phyloP scores from a whole-genome alignment of 2,888 invertebrate genomes.

The Athalia circularis region DNA sequence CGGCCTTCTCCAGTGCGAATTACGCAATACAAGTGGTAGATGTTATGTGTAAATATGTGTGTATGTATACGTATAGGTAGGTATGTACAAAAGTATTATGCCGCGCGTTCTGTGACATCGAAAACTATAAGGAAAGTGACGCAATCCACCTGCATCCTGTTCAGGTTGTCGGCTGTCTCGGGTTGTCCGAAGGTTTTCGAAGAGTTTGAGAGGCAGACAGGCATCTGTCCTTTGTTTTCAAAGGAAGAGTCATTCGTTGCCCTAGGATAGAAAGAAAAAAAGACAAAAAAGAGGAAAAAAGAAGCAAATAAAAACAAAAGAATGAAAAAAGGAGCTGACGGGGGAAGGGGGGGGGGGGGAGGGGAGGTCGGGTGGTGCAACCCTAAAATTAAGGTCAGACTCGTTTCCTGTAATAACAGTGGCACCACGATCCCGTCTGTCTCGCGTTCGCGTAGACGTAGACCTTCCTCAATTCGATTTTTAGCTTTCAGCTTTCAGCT shows the following conservation, averaged over 20 bases:
- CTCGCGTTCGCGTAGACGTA: conserved; percentile 19
- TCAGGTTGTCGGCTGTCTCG: conserved; percentile 29
- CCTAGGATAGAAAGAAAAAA: conserved; percentile 26
- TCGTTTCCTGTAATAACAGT: conserved; percentile 66
- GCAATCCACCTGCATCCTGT: conserved; percentile 47
- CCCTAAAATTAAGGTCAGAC: conserved; percentile 63
- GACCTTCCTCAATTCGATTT: conserved; percentile 30
- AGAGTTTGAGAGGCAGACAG: conserved; percentile 26
- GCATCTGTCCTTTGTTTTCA: conserved; percentile 53
- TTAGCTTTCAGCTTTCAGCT: neutral
- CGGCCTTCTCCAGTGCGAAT: conserved; percentile 34
- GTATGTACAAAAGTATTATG: neutral
- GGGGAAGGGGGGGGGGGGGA: neutral
- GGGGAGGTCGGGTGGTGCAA: conserved; percentile 54
- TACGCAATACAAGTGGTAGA: conserved; percentile 14
- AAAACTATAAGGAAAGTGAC: conserved; percentile 41
- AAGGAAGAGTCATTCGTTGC: conserved; percentile 41
- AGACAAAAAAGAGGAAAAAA: too few relatives aligned
- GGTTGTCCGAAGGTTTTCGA: conserved; percentile 26
- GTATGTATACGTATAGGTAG: neutral
- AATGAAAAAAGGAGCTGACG: too few relatives aligned
- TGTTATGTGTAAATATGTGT: too few relatives aligned
- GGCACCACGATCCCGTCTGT: conserved; percentile 30
- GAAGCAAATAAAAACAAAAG: too few relatives aligned
- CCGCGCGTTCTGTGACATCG: conserved; percentile 26